Percentiles rank a stretch among this genome's conserved stretches.
phyloP scores from a whole-genome alignment of 2,113 vertebrate genomes.

The Nyctereutes procyonoides region DNA sequence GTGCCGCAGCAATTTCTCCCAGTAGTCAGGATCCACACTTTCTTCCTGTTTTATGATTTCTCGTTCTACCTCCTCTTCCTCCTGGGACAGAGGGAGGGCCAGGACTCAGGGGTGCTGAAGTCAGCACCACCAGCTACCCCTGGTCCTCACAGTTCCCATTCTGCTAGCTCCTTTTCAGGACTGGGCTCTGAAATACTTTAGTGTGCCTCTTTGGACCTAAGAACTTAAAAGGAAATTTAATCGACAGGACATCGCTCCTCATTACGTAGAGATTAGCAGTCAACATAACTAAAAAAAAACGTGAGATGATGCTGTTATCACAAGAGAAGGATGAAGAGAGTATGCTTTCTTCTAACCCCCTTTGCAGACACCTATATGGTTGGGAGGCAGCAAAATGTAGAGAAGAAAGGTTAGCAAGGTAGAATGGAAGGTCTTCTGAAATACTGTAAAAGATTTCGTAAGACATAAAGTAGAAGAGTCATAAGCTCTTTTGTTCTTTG shows the following conservation, averaged over 20 bases:
- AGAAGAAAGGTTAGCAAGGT: neutral
- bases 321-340: neutral
- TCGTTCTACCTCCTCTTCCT: constrained; percentile 98
- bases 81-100: constrained; percentile 82
- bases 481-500: neutral
- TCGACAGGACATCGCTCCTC: neutral
- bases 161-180: constrained; percentile 52
- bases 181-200: neutral
- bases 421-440: neutral
- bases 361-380: neutral
- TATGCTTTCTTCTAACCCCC: neutral
- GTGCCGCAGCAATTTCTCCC: constrained; percentile 98
- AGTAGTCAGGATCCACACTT: constrained; percentile 98
- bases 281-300: constrained; percentile 25
- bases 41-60: constrained; percentile 99
- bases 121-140: constrained; percentile 72
- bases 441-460: neutral
- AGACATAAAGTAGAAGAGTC: neutral
- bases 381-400: neutral
- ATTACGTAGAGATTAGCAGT: neutral
- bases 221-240: constrained; percentile 65
- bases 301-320: neutral
- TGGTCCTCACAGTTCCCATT: constrained; percentile 72
- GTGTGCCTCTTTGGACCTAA: constrained; percentile 58
- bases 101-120: constrained; percentile 79